These are phyloP conservation scores for Drosophila birchii DNA, from an alignment of 2,888 invertebrate genomes.

Conservation along the genomic window DNA sequence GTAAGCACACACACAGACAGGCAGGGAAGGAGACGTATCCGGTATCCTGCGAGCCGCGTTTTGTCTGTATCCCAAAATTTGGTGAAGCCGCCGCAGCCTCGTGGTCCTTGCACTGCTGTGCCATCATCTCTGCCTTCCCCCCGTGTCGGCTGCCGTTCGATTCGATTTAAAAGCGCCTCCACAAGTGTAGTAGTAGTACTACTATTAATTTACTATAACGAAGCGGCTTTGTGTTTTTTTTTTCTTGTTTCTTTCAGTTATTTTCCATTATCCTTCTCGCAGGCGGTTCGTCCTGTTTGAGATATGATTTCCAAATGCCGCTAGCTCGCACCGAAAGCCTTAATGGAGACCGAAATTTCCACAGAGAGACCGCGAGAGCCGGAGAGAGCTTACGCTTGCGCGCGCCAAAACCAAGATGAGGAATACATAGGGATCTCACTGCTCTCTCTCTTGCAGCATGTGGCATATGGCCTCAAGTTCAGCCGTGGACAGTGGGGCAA, in stretches of 20 bases:
- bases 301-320: constrained; percentile 62
- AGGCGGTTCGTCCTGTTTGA: constrained; percentile 67
- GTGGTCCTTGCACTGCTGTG: constrained; percentile 34
- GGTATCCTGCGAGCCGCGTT: constrained; percentile 49
- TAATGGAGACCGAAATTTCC: constrained; percentile 30
- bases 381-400: constrained; percentile 67
- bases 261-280: constrained; percentile 49
- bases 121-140: constrained; percentile 5
- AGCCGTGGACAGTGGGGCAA: constrained; percentile 17
- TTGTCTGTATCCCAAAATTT: constrained; percentile 60
- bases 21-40: constrained; percentile 36
- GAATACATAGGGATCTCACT: constrained; percentile 49
- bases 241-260: not conserved
- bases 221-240: constrained; percentile 6
- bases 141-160: not conserved
- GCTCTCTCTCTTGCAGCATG: constrained; percentile 49
- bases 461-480: constrained; percentile 54
- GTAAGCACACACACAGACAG: constrained; percentile 16
- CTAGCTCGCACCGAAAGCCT: constrained; percentile 23
- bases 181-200: constrained; percentile 42
- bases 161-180: constrained; percentile 26
- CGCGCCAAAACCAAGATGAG: constrained; percentile 68
- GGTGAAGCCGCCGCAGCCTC: constrained; percentile 55
- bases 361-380: constrained; percentile 39
- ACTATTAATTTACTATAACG: constrained; percentile 31